Evolutionary conservation across 53 echinoderm and acorn worm genomes (phyloP), one percentile per base, ranked within the genome.

Genomic region (Apostichopus leukothele): DNA sequence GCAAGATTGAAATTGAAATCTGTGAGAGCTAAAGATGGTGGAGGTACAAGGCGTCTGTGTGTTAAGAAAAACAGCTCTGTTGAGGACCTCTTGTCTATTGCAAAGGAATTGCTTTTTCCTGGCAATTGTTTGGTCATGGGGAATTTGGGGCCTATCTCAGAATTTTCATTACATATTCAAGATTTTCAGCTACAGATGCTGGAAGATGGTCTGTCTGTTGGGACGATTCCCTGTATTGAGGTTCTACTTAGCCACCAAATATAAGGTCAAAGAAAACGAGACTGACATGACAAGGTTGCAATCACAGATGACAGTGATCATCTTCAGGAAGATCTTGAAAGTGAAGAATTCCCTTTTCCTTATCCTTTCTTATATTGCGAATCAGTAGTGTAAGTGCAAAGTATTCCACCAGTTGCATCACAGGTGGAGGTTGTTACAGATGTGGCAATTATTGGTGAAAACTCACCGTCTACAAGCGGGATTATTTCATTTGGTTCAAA

Each of bases 1-100:
- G 76, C 9, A 76, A 22, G 76, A 23, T 76, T 76, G 25, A 76
- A 76, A 76, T 74, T 20, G 76, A 76, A 25, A 25, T 25, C 25
- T 25, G 25, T 25, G 25, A 25, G 25, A 25, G 25, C 25, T 25
- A 25, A 25, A 26, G 25, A 76, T 50, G 39, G 76, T 22, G 76
- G 76, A 76, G 76, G 76, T 6, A 76, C 50, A 39, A 5, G 76
- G 6, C 76, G 7, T 76, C 6, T 76, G 6, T 50, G 22, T 76
- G 76, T 76, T 7, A 5, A 76, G 26, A 76, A 76, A 76, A 21
- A 6, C 5, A 76, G 50, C 9, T 76, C 39, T 22, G 39, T 9
- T 22, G 23, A 76, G 6, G 76, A 76, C 26, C 21, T 76, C 4
- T 21, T 76, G 76, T 5, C 22, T 5, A 5, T 76, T 19, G 76